phyloP scores from a whole-genome alignment of 2,888 invertebrate species.

The Ichneumoninae sp. region DNA sequence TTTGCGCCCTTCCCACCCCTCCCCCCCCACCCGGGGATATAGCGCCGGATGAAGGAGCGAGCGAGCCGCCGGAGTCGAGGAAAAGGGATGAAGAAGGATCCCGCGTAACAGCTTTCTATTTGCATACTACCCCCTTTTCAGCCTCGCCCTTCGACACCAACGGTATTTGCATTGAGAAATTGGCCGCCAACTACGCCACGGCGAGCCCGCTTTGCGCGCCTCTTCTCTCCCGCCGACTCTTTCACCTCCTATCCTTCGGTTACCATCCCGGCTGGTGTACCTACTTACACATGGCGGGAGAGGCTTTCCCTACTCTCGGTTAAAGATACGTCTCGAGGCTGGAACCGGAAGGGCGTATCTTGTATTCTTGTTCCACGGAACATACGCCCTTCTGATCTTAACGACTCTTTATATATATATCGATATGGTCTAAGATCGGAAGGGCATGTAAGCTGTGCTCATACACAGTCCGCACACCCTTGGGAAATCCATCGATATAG shows the following conservation, averaged over 20 bases:
- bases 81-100: slow-evolving; percentile 66
- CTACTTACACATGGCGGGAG: background rate
- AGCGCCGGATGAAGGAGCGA: slow-evolving; percentile 12
- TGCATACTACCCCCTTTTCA: slow-evolving; percentile 81
- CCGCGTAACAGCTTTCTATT: slow-evolving; percentile 83
- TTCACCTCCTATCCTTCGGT: slow-evolving; percentile 31
- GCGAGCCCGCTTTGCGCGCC: slow-evolving; percentile 77
- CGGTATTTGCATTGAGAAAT: slow-evolving; percentile 84
- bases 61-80: slow-evolving; percentile 56
- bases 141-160: slow-evolving; percentile 81
- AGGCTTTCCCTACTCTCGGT: background rate
- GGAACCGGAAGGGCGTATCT: background rate
- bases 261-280: slow-evolving; percentile 32
- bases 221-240: slow-evolving; percentile 40
- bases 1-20: slow-evolving; percentile 23
- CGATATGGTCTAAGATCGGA: too few relatives aligned
- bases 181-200: slow-evolving; percentile 80
- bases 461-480: background rate
- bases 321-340: background rate
- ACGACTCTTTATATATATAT: too few relatives aligned
- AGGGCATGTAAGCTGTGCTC: background rate
- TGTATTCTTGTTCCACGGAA: background rate
- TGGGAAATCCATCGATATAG: background rate
- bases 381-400: background rate
- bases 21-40: background rate